Percentiles rank a stretch among this genome's conserved stretches.
Conservation (phyloP, 1,140 invertebrate genomes). For the Xylocopa sonorina region DNA sequence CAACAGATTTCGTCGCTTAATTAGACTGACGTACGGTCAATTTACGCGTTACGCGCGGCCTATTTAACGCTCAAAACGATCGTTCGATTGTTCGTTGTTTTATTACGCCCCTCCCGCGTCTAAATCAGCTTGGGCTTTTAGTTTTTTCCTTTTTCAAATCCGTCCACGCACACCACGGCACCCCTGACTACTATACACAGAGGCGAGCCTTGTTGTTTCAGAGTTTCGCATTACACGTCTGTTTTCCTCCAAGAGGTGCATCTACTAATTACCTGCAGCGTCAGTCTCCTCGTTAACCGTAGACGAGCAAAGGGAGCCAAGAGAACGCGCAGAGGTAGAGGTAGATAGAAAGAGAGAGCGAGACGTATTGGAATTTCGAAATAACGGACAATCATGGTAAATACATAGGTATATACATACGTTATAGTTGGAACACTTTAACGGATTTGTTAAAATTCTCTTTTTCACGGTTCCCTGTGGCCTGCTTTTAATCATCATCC, state of each 20-base stretch:
- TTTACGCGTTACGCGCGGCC: neutral
- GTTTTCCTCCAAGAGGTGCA: slow-evolving; percentile 64
- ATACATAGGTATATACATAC: too few species aligned
- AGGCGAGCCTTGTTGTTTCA: slow-evolving; percentile 55
- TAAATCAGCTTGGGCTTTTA: slow-evolving; percentile 17
- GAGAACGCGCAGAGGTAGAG: neutral
- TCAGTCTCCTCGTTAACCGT: slow-evolving; percentile 67
- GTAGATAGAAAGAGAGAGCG: neutral
- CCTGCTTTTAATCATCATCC: slow-evolving; percentile 9
- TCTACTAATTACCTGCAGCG: slow-evolving; percentile 64
- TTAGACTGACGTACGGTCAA: neutral
- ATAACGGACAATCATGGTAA: slow-evolving; percentile 39
- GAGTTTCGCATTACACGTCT: slow-evolving; percentile 64
- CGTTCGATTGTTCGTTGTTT: slow-evolving; percentile 19
- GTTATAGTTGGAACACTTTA: slow-evolving; percentile 34
- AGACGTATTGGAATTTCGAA: slow-evolving; percentile 12
- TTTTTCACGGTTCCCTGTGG: neutral
- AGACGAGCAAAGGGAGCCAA: slow-evolving; percentile 47
- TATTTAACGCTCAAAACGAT: neutral
- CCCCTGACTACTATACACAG: slow-evolving; percentile 45
- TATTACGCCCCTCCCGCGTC: neutral
- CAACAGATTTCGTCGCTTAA: neutral
- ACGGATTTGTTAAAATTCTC: slow-evolving; percentile 11
- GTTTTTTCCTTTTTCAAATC: slow-evolving; percentile 35
- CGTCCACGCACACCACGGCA: neutral